Evolutionary conservation across 2,113 vertebrate species (phyloP), one percentile per base, ranked within the genome.

Genomic region (Gymnarchus niloticus): DNA sequence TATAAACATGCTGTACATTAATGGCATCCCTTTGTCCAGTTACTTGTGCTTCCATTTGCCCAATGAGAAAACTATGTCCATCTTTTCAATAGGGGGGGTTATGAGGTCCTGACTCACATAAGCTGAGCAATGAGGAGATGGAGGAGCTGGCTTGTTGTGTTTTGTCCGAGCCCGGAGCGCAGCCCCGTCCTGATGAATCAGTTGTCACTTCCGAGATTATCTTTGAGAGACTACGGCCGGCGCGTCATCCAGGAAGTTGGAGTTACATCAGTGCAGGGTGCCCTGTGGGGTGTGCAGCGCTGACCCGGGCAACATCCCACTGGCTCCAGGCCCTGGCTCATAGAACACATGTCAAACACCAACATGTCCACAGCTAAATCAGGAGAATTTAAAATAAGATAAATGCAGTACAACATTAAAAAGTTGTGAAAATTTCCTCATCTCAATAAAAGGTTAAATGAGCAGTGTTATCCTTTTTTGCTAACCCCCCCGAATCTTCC

Each of bases 1-100:
- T 92, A 94, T 93, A 93, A 93, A 93, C 93, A 94, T 93, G 93
- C 93, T 94, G 93, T 93, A 93, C 91, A 94, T 90, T 88, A 90
- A 91, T 89, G 88, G 89, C 89, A 92, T 93, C 93, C 91, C 92
- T 92, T 94, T 90, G 91, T 90, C 89, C 85, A 87, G 90, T 90
- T 92, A 92, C 91, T 93, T 95, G 94, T 95, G 94, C 94, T 94
- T 92, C 90, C 91, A 90, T 85, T 85, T 90, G 90, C 88, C 89
- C 86, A 88, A 88, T 88, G 56, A 83, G 28, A 88, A 85, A 89
- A 54, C 12, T 21, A 88, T 87, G 89, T 87, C 89, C 88, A 90
- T 90, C 85, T 85, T 89, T 91, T 91, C 90, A 86, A 87, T 83
- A 21, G 81, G 28, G 69, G 33, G 86, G 14, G 83, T 80, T 56